Evolutionary conservation across 1,140 invertebrate genomes (phyloP), one percentile per base, ranked within the genome.

Genomic region (Drosophila setifemur): DNA sequence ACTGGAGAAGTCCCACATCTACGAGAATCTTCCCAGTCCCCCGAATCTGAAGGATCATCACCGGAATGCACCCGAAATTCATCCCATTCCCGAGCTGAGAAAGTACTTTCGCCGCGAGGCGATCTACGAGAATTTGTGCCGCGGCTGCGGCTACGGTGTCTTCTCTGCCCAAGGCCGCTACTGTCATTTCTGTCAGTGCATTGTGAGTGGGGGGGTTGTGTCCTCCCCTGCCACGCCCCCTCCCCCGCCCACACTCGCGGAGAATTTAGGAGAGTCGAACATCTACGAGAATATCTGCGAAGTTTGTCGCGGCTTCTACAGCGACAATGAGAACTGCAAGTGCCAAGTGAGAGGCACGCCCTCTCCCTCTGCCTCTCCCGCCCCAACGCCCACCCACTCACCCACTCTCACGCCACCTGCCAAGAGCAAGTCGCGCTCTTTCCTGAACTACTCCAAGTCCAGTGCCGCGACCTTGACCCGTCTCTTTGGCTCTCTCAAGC

Each of bases 211-310:
- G 25, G 73, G 71, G 12, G 67, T 75, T 45, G 50, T 54, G 2
- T 14, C 33, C 8, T 14, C 2, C 8, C 21, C 21, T 2, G 21
- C 5, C 5, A 23, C 25, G 2, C 29, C 25, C 6, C 23, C 50
- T 8, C n/a, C 26, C 4, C 23, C 11, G 1, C 7, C 45, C 2
- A 0, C 21, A 0, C 43, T n/a, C 37, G 42, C 2, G 9, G 14
- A 47, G 12, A 14, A 12, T n/a, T 14, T 9, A 1, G 21, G 18
- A 21, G 72, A 82, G 4, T 39, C 42, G n/a, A 86, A 86, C 5
- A 86, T 86, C 14, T 90, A 90, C 50, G 89, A 90, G 43, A 90
- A 90, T 40, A 78, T 90, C 23, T 90, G 89, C 45, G 76, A 86
- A 19, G 23, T 57, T 4, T 86, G 81, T 2, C 82, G 81, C 8